Conservation (phyloP, 2,888 invertebrate species). For the Synergus laeviventris region DNA sequence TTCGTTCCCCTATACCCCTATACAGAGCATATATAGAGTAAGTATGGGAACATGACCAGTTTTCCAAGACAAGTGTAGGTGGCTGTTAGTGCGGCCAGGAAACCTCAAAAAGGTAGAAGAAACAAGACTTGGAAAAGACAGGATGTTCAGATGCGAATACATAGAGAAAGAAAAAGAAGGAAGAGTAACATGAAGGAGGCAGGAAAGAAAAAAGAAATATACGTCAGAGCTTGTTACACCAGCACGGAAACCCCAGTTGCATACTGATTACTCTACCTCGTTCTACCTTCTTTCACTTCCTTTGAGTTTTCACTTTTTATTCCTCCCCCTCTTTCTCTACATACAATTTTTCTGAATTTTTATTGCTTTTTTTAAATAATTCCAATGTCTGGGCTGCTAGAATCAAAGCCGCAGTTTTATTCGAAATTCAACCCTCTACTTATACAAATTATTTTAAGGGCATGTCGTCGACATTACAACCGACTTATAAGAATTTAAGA, state of each 20-base stretch:
- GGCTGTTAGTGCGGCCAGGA: conserved; percentile 50
- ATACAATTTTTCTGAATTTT: conserved; percentile 3
- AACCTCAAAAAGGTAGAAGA: conserved; percentile 14
- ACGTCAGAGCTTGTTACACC: conserved; percentile 63
- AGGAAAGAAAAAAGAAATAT: conserved; percentile 55
- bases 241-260: conserved; percentile 60
- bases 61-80: conserved; percentile 49
- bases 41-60: conserved; percentile 41
- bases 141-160: conserved; percentile 44
- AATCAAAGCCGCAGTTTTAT: neutral
- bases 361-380: neutral
- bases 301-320: conserved; percentile 38
- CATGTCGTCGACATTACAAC: too few relatives aligned
- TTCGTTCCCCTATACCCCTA: neutral
- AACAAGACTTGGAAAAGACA: conserved; percentile 40
- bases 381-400: too few relatives aligned
- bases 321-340: conserved; percentile 34
- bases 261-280: conserved; percentile 64
- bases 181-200: conserved; percentile 44
- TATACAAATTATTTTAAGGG: neutral
- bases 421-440: neutral
- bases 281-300: conserved; percentile 51
- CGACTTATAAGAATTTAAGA: too few relatives aligned
- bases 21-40: neutral
- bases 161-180: conserved; percentile 39